phyloP scores from a whole-genome alignment of 1,140 invertebrate species.

The Apis florea region DNA sequence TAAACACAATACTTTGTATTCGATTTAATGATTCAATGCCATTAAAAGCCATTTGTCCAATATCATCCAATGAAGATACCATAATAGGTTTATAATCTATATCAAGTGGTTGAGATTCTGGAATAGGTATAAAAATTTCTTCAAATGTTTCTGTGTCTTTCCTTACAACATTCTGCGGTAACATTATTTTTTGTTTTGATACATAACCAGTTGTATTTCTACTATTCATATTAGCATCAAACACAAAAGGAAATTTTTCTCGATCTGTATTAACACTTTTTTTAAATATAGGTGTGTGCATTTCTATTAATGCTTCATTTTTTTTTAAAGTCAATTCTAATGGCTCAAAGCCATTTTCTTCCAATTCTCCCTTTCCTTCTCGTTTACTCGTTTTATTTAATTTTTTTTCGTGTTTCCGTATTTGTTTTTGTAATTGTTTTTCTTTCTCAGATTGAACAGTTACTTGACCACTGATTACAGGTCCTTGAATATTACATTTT shows the following conservation, averaged over 20 bases:
- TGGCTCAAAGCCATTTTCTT: slow-evolving; percentile 78
- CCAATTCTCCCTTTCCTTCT: slow-evolving; percentile 81
- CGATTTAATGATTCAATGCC: slow-evolving; percentile 93
- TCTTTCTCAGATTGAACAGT: slow-evolving; percentile 92
- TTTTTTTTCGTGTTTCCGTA: slow-evolving; percentile 94
- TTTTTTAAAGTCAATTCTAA: slow-evolving; percentile 77
- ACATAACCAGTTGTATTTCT: slow-evolving; percentile 89
- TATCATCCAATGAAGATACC: slow-evolving; percentile 89
- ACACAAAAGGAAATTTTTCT: slow-evolving; percentile 91
- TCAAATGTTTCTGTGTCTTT: slow-evolving; percentile 89
- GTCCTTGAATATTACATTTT: slow-evolving; percentile 55
- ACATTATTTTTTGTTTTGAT: slow-evolving; percentile 87
- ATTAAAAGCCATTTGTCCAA: slow-evolving; percentile 92
- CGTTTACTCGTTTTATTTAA: slow-evolving; percentile 82
- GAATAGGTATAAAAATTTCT: slow-evolving; percentile 93
- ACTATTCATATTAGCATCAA: slow-evolving; percentile 86
- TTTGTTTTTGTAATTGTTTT: slow-evolving; percentile 89
- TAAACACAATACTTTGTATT: slow-evolving; percentile 98
- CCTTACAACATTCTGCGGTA: slow-evolving; percentile 89
- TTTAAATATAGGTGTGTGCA: slow-evolving; percentile 76
- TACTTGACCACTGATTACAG: slow-evolving; percentile 85
- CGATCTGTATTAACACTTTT: slow-evolving; percentile 65
- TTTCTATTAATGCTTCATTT: slow-evolving; percentile 77
- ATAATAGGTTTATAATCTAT: slow-evolving; percentile 87
- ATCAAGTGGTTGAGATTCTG: slow-evolving; percentile 83